A percentile compares a stretch with the other conserved stretches of the same genome.
These are phyloP conservation scores for Spea bombifrons DNA, from an alignment of 2,113 vertebrate genomes.

Conservation along the genomic window DNA sequence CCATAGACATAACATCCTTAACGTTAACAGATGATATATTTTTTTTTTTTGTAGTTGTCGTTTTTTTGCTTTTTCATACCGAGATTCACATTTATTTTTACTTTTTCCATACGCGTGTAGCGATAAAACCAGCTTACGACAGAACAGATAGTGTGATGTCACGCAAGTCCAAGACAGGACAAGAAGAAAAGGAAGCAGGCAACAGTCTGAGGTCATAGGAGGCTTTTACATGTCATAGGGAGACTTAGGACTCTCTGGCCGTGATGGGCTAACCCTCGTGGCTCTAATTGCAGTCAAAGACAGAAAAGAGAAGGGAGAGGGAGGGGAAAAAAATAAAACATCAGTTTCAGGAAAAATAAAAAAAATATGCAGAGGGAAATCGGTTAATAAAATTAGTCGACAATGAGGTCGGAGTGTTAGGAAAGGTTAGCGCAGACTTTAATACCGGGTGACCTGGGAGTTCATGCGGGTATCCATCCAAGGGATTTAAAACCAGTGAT, in stretches of 20 bases:
- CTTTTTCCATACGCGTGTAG: slow-evolving; percentile 62
- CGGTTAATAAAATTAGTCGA: no score
- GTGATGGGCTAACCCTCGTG: slow-evolving; percentile 76
- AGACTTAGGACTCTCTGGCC: slow-evolving; percentile 80
- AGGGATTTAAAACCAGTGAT: no score
- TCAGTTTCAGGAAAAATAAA: slow-evolving; percentile 41
- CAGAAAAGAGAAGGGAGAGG: slow-evolving; percentile 50
- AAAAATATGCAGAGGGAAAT: no score
- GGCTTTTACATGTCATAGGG: slow-evolving; percentile 78
- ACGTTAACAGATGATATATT: slow-evolving; percentile 53
- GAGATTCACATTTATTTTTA: slow-evolving; percentile 60
- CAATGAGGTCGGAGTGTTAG: no score
- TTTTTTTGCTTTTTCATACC: slow-evolving; percentile 32
- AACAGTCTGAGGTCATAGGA: slow-evolving; percentile 59
- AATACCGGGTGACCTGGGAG: no score
- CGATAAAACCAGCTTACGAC: slow-evolving; percentile 62
- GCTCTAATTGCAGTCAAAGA: slow-evolving; percentile 73
- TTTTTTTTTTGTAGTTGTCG: not conserved
- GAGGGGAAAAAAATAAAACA: slow-evolving; percentile 66
- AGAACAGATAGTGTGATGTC: slow-evolving; percentile 65
- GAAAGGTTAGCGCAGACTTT: no score
- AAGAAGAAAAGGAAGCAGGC: slow-evolving; percentile 71
- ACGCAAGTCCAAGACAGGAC: slow-evolving; percentile 69
- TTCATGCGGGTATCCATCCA: no score
- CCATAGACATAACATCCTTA: slow-evolving; percentile 63